Percentiles rank a stretch among this genome's conserved stretches.
Evolutionary conservation across 2,888 invertebrate species (phyloP).

Genomic region (Drosophila subsilvestris): DNA sequence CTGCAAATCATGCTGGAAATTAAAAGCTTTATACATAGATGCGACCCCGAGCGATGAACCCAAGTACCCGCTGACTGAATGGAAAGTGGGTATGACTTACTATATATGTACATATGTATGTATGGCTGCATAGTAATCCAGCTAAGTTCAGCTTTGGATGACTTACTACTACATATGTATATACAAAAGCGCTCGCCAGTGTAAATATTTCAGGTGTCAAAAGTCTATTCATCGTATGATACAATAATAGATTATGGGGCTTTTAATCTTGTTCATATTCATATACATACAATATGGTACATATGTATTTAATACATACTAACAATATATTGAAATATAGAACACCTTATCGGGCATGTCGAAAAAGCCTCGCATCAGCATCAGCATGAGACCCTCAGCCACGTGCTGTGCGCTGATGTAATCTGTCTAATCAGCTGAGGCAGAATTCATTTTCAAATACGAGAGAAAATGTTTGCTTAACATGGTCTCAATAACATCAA

Average conservation of each 20-base stretch:
- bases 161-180: too few species aligned
- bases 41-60: conserved; percentile 6
- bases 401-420: conserved; percentile 8
- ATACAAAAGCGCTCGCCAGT: not conserved
- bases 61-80: not conserved
- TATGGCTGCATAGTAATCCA: not conserved
- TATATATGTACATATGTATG: not conserved
- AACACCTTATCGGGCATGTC: conserved; percentile 32
- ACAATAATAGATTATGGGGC: not conserved
- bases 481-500: too few species aligned
- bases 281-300: too few species aligned
- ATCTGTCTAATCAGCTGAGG: conserved; percentile 24
- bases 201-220: not conserved
- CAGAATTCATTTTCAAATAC: not conserved
- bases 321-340: conserved; percentile 3
- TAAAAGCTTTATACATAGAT: not conserved
- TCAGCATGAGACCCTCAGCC: conserved; percentile 1
- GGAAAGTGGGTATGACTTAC: not conserved
- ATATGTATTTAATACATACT: not conserved
- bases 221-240: not conserved
- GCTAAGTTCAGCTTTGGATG: not conserved
- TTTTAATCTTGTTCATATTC: not conserved
- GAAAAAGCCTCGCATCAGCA: conserved; percentile 9
- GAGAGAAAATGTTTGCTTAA: too few species aligned
- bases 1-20: conserved; percentile 22